Base-by-base conservation (phyloP, 2,113 vertebrate genomes). In the Cepphus grylle region DNA sequence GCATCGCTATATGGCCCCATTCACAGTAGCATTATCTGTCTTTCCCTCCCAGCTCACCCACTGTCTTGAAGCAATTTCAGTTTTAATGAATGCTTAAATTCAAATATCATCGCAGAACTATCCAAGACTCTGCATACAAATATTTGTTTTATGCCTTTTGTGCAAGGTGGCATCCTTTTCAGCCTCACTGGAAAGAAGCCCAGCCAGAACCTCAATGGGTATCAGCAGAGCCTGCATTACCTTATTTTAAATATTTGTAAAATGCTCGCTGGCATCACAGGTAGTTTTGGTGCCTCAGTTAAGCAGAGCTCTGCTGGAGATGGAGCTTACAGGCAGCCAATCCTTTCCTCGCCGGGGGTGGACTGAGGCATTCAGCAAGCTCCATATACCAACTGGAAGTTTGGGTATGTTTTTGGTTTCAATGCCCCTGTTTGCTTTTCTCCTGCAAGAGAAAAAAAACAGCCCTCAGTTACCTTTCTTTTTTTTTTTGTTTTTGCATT, bases 21-120 rank as follows among this genome's bases (percentile, higher is more conserved):
- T 93, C 89, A 81, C 83, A 63, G 77, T 16, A 96, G 72, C 69
- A 89, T 96, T 93, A 96, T 94, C 82, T 88, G 77, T 92, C 88
- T 94, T 81, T 70, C 79, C 91, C 90, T 93, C 94, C 81, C 94
- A 80, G 92, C 85, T 96, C 90, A 94, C 86, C 88, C 83, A 86
- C 80, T 59, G 90, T 76, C 69, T 97, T 73, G 76, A 50, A 95
- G 81, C 73, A 94, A 96, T 95, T 76, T 70, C 77, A 74, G 38
- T 91, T 95, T 88, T 94, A 96, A 95, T 95, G 94, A 94, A 93
- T 92, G 95, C 79, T 96, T 93, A 88, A 92, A 96, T 92, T 93
- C 92, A 93, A 93, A 95, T 93, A 95, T 95, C 86, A 89, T 81
- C 17, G 1, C 62, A 63, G 61, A 91, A 79, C 65, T 90, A 95